phyloP scores from a whole-genome alignment of 2,888 invertebrate genomes.

The Cancer borealis region DNA sequence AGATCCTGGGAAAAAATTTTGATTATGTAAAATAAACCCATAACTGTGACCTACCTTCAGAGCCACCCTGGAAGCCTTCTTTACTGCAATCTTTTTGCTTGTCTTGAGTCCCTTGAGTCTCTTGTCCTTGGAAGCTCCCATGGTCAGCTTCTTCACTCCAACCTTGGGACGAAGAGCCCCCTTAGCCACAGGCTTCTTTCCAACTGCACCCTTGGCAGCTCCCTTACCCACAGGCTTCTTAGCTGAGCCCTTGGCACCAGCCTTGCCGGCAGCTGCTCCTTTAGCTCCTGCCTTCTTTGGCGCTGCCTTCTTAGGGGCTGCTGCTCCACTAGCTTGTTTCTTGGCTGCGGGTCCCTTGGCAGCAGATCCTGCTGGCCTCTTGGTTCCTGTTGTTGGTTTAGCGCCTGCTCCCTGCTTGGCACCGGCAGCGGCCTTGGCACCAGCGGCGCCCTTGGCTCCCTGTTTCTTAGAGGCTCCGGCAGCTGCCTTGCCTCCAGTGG shows the following conservation, averaged over 20 bases:
- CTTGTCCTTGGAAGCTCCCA: constrained; percentile 55
- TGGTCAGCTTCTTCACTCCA: constrained; percentile 61
- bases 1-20: neutral
- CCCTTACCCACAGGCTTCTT: constrained; percentile 55
- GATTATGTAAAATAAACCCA: neutral
- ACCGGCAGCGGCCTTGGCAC: constrained; percentile 49
- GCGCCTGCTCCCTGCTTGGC: constrained; percentile 44
- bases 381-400: constrained; percentile 58
- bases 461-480: constrained; percentile 30
- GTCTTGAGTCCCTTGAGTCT: constrained; percentile 47
- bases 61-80: constrained; percentile 29
- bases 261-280: constrained; percentile 31
- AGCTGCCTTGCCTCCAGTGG: constrained; percentile 30
- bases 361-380: constrained; percentile 58
- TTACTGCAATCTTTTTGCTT: neutral
- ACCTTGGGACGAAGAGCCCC: constrained; percentile 33
- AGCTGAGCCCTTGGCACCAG: constrained; percentile 47
- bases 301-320: constrained; percentile 47
- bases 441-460: constrained; percentile 47
- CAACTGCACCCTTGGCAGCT: neutral
- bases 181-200: constrained; percentile 33
- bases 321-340: constrained; percentile 49
- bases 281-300: neutral
- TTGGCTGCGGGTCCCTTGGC: constrained; percentile 65
- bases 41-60: neutral